Evolutionary conservation across 2,888 invertebrate species (phyloP), one percentile per base, ranked within the genome.

Genomic region (Parasteatoda lunata): DNA sequence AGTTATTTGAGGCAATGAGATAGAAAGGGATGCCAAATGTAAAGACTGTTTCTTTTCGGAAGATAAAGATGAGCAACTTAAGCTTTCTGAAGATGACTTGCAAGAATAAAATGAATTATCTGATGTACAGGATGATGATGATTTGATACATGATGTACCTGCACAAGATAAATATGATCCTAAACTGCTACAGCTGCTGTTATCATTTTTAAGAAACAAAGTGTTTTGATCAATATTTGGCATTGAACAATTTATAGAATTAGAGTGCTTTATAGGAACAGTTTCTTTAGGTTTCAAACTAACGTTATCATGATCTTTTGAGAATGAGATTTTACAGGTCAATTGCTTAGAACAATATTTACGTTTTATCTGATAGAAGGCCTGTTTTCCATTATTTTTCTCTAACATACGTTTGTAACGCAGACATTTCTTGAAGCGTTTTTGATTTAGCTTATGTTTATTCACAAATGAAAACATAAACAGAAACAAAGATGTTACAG

Each of bases 21-120:
- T 30, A 30, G 30, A 30, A 30, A 30, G 30, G 30, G 30, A 30
- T 30, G 30, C 30, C 30, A 30, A 30, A 30, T 30, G 30, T 30
- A 30, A 30, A 30, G 30, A 30, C 30, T 30, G 30, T 30, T 30
- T 30, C 48, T 66, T 66, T 8, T 69, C 47, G 1, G 47, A 59
- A 59, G 5, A 3, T 9, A 9, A 13, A 13, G 11, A 9, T 59
- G 9, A 9, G n/a, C 59, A 59, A 59, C n/a, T n/a, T 13, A 13
- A 30, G 30, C 30, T 30, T 30, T 30, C 66, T n/a, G 70, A 59
- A 47, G 30, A n/a, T 9, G 84, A 85, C 9, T 79, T 79, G 71
- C 79, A 79, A 0, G 84, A 85, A 64, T 75, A 76, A 75, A 70
- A 79, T 3, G 13, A 30, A 48, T 84, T 79, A 48, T 81, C 81